These are phyloP conservation scores for Drosophila pachea DNA, from an alignment of 1,140 invertebrate species.

Conservation along the genomic window DNA sequence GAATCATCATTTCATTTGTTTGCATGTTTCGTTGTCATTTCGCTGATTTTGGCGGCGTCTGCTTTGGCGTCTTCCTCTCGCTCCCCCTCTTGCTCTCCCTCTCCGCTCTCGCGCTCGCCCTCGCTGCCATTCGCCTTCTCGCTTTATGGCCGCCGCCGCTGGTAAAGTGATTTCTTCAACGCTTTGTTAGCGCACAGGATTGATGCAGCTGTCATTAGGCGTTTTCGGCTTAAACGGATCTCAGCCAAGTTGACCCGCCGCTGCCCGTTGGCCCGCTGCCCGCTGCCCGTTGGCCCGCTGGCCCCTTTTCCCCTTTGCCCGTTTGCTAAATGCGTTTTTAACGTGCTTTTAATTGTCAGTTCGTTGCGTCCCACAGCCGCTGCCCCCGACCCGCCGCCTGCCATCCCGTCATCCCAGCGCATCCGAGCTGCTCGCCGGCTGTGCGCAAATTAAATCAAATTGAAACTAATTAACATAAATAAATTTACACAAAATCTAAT, in stretches of 20 bases:
- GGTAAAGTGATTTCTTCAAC: constrained; percentile 79
- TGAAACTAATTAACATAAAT: constrained; percentile 77
- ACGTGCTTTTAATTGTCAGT: constrained; percentile 78
- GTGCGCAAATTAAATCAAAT: constrained; percentile 74
- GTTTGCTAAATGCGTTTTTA: constrained; percentile 78
- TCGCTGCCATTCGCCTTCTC: no score
- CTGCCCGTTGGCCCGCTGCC: no score
- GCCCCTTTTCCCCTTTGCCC: constrained; percentile 39
- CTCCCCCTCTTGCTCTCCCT: constrained; percentile 23
- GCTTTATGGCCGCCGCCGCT: constrained; percentile 65
- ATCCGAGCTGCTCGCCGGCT: not conserved
- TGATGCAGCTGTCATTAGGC: constrained; percentile 76
- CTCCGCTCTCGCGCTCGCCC: constrained; percentile 2
- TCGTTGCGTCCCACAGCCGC: constrained; percentile 37
- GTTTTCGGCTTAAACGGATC: constrained; percentile 73
- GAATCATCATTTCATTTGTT: constrained; percentile 67
- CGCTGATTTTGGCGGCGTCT: constrained; percentile 43
- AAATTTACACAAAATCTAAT: constrained; percentile 77
- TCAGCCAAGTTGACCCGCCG: constrained; percentile 14
- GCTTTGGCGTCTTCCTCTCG: constrained; percentile 10
- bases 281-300: not conserved
- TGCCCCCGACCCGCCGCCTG: not conserved
- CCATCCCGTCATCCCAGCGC: no score
- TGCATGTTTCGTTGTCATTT: constrained; percentile 77
- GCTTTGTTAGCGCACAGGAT: constrained; percentile 78